These are phyloP conservation scores for Oscheius sp. DNA, from an alignment of 2,888 invertebrate genomes.

Conservation along the genomic window DNA sequence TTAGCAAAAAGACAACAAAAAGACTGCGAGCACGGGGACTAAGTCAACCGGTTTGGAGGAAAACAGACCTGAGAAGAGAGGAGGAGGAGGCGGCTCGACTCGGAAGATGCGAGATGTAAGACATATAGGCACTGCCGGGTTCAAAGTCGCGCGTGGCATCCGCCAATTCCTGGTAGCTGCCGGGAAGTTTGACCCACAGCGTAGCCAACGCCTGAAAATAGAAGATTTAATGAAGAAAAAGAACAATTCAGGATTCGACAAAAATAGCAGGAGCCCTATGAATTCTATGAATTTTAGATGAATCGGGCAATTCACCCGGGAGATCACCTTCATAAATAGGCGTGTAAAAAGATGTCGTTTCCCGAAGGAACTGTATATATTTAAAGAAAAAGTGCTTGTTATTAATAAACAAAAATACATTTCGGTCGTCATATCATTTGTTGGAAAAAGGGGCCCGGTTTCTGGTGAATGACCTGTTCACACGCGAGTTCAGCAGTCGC, in stretches of 20 bases:
- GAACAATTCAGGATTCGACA: background rate
- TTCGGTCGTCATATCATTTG: no score
- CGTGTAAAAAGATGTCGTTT: no score
- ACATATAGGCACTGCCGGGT: conserved; percentile 75
- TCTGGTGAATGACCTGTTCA: no score
- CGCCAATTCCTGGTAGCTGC: conserved; percentile 71
- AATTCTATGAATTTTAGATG: no score
- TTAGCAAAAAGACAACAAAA: background rate
- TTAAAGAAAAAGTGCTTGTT: no score
- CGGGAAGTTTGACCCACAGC: conserved; percentile 63
- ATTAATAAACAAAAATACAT: no score
- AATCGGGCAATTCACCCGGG: no score
- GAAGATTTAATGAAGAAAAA: background rate
- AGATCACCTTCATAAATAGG: no score
- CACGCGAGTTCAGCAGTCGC: no score
- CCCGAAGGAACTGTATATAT: no score
- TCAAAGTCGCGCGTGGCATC: conserved; percentile 73
- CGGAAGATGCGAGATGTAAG: conserved; percentile 73
- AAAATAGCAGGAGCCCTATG: no score
- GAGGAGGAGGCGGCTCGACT: conserved; percentile 64
- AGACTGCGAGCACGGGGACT: background rate
- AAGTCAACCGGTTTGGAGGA: background rate
- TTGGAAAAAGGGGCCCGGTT: no score
- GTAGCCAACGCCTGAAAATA: conserved; percentile 58
- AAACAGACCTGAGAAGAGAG: conserved; percentile 44